Evolutionary conservation across 2,113 vertebrate genomes (phyloP).

Genomic region (Columbina picui): DNA sequence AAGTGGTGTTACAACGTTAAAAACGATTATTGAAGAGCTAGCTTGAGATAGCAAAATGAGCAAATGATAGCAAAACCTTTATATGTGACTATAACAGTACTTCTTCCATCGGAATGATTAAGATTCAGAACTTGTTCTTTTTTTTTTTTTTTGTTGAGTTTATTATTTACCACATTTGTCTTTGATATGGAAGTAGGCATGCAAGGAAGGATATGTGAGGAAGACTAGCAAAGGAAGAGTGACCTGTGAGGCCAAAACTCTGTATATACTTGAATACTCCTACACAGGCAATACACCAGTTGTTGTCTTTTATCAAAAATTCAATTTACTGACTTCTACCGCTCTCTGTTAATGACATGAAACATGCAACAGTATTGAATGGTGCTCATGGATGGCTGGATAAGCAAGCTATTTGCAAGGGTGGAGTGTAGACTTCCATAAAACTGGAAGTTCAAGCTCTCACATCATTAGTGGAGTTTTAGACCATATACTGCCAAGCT

Average conservation of each 20-base stretch:
- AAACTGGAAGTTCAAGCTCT: constrained; percentile 8
- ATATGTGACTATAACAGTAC: background rate
- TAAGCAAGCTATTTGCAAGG: background rate
- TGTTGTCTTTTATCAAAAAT: background rate
- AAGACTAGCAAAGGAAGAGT: background rate
- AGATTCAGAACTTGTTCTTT: background rate
- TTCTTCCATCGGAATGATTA: background rate
- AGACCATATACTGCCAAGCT: constrained; percentile 14
- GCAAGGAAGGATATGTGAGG: background rate
- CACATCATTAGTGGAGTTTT: constrained; percentile 50
- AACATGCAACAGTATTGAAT: background rate
- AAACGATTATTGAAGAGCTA: background rate
- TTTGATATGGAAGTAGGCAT: background rate
- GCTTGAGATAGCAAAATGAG: background rate
- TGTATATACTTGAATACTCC: background rate
- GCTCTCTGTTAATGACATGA: background rate
- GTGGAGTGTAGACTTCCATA: background rate
- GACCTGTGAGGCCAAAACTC: background rate
- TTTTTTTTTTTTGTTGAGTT: background rate
- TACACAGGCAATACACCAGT: background rate
- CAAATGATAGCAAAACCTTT: too few species aligned
- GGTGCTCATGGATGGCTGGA: background rate
- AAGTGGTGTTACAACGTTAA: background rate
- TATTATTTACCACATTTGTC: background rate
- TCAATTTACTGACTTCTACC: background rate